Evolutionary conservation across 2,888 invertebrate genomes (phyloP), one percentile per base, ranked within the genome.

Genomic region (Drosophila pullipes): DNA sequence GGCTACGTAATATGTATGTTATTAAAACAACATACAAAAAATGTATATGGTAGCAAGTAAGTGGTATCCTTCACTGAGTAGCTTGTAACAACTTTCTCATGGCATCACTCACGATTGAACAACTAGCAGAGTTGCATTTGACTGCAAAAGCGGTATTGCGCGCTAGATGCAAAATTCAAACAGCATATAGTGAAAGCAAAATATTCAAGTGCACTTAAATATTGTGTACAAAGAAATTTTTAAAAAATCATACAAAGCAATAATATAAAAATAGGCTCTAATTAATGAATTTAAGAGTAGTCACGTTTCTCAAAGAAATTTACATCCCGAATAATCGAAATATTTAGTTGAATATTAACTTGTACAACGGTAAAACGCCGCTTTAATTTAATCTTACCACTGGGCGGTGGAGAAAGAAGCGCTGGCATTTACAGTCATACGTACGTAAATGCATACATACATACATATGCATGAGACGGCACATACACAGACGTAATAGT

Each of bases 91-190:
- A 57, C 9, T 16, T 10, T 59, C 44, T 13, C 3, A 28, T 18
- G 49, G 10, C 78, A 78, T 28, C 78, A 60, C 78, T 70, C 10
- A 4, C 13, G 18, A 6, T 16, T 35, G 6, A 4, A 18, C 37
- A 25, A 9, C 10, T 4, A 4, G 3, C 65, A 78, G 78, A 22
- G 78, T 53, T 78, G 78, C 62, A 73, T 70, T 70, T 70, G 3
- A 18, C 31, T n/a, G 16, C 44, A 57, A 30, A 37, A 47, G n/a
- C 18, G 13, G 16, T 28, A n/a, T 22, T 10, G 58, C 70, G 63
- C 78, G 69, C 63, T 6, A 57, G 50, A 4, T 1, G 13, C 2
- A 25, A 10, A 33, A 6, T 68, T 67, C 4, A 62, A 74, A 66
- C 31, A 55, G 16, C 18, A 37, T 22, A 4, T 9, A 2, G 4